A percentile compares a stretch with the other conserved stretches of the same genome.
Evolutionary conservation across 92 coral and sea anemone genomes (phyloP).

Genomic region (Zoanthus solanderi): DNA sequence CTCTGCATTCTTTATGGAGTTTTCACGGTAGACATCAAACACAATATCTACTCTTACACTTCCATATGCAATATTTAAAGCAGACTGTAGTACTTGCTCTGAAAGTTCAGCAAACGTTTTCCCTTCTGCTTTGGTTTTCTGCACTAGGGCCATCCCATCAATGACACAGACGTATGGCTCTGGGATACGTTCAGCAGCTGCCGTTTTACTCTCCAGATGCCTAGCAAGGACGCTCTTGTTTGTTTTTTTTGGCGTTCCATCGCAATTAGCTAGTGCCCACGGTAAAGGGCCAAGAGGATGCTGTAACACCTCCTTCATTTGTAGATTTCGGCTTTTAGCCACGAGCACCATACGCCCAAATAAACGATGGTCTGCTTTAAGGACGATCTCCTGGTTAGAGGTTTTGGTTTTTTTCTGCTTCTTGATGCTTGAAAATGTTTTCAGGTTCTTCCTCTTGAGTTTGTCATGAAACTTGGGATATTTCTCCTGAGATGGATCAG

Average conservation of each 20-base stretch:
- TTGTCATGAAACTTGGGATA: conserved; percentile 18
- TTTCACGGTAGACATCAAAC: conserved; percentile 61
- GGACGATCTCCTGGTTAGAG: background rate
- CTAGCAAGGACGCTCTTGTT: conserved; percentile 62
- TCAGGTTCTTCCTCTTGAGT: conserved; percentile 44
- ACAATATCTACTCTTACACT: conserved; percentile 54
- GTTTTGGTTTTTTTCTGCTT: conserved; percentile 32
- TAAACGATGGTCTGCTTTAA: conserved; percentile 57
- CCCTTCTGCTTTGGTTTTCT: conserved; percentile 49
- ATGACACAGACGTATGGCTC: conserved; percentile 59
- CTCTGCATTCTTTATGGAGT: conserved; percentile 67
- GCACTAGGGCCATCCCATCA: conserved; percentile 68
- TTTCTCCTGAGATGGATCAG: conserved; percentile 16
- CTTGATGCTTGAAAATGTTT: conserved; percentile 47
- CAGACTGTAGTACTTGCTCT: conserved; percentile 39
- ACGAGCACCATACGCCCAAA: conserved; percentile 55
- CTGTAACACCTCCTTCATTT: conserved; percentile 51
- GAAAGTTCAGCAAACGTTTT: conserved; percentile 58
- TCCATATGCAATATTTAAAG: conserved; percentile 32
- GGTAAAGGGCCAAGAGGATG: conserved; percentile 60
- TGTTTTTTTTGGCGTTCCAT: conserved; percentile 49
- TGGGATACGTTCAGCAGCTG: conserved; percentile 46
- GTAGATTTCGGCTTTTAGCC: conserved; percentile 52
- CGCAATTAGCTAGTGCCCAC: conserved; percentile 56
- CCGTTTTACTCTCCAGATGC: conserved; percentile 22